phyloP scores from a whole-genome alignment of 2,888 invertebrate species.

The Eucriotettix oculatus region DNA sequence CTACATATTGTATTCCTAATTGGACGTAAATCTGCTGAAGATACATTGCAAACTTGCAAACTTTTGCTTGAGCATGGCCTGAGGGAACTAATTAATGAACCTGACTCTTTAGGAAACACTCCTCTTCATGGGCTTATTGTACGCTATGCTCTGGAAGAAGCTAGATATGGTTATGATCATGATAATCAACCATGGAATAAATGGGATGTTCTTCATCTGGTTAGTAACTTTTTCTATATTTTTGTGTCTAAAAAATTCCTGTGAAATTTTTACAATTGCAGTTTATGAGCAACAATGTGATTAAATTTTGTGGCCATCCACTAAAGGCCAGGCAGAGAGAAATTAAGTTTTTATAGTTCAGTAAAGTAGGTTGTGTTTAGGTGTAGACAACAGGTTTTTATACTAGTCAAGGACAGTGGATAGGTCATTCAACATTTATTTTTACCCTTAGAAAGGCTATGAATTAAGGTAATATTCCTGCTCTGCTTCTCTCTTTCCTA shows the following conservation, averaged over 20 bases:
- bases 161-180: slow-evolving; percentile 45
- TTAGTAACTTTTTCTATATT: slow-evolving; percentile 19
- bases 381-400: no score
- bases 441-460: no score
- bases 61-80: slow-evolving; percentile 55
- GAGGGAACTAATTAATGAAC: slow-evolving; percentile 51
- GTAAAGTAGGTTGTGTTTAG: no score
- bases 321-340: no score
- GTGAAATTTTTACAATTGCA: no score
- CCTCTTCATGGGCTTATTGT: slow-evolving; percentile 48
- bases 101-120: slow-evolving; percentile 50
- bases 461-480: no score
- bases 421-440: no score
- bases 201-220: slow-evolving; percentile 55
- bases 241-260: not conserved
- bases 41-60: slow-evolving; percentile 49
- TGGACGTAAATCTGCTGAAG: slow-evolving; percentile 51
- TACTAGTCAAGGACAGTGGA: no score
- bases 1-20: slow-evolving; percentile 50
- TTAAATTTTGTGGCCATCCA: no score
- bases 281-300: no score
- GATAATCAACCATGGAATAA: slow-evolving; percentile 40
- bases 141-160: slow-evolving; percentile 51
- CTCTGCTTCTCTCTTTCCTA: no score
- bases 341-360: no score